phyloP scores from a whole-genome alignment of 2,797 vertebrate species.

The Chrysolophus pictus region DNA sequence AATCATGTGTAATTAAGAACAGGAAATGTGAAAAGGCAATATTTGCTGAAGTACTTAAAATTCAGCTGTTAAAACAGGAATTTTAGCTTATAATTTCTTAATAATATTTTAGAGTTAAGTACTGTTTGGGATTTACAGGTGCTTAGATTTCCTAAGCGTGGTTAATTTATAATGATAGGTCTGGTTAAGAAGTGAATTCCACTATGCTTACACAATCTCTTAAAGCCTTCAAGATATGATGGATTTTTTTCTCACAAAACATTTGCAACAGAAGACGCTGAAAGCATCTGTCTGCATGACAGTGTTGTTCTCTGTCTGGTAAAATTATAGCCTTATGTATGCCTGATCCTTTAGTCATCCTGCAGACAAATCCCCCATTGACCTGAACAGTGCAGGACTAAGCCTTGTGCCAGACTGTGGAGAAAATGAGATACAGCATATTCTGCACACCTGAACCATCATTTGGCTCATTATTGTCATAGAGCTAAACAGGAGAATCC shows the following conservation, averaged over 20 bases:
- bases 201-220: slow-evolving; percentile 55
- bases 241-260: slow-evolving; percentile 30
- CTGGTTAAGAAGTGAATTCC: slow-evolving; percentile 62
- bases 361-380: not conserved
- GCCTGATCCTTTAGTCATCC: slow-evolving; percentile 17
- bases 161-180: slow-evolving; percentile 71
- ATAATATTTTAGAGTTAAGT: slow-evolving; percentile 60
- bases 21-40: slow-evolving; percentile 72
- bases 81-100: slow-evolving; percentile 63
- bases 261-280: slow-evolving; percentile 6
- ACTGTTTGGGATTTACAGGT: slow-evolving; percentile 64
- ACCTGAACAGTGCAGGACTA: not conserved
- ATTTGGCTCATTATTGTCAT: not conserved
- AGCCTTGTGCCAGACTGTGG: not conserved
- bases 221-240: slow-evolving; percentile 53
- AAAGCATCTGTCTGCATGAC: slow-evolving; percentile 10
- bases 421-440: not conserved
- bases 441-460: not conserved
- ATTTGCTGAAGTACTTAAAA: slow-evolving; percentile 70
- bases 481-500: not conserved
- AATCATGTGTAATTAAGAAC: slow-evolving; percentile 70
- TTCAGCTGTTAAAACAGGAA: slow-evolving; percentile 77
- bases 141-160: slow-evolving; percentile 64
- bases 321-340: slow-evolving; percentile 11
- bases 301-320: slow-evolving; percentile 1